Percentiles rank a stretch among this genome's conserved stretches.
Conservation (phyloP, 2,113 vertebrate species). For the Hemichromis elongatus region DNA sequence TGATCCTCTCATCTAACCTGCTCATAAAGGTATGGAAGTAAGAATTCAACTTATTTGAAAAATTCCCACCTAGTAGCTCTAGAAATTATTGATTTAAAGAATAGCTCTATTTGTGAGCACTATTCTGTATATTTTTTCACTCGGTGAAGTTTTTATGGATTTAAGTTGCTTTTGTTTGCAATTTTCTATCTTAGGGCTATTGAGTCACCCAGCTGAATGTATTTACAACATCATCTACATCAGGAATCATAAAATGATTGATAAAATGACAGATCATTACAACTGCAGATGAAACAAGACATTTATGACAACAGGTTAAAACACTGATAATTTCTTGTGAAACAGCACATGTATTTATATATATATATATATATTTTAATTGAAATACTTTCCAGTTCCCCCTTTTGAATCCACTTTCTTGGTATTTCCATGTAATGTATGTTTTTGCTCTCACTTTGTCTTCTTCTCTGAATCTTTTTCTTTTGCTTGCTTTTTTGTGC, state of each 20-base stretch:
- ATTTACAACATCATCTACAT: neutral
- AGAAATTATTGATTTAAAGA: neutral
- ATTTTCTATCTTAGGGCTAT: neutral
- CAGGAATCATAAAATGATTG: neutral
- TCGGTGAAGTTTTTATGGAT: neutral
- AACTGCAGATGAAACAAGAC: neutral
- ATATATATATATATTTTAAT: too few relatives aligned
- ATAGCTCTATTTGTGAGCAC: neutral
- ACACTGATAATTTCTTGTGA: neutral
- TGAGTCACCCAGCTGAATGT: neutral
- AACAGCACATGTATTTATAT: neutral
- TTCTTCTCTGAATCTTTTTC: constrained; percentile 49
- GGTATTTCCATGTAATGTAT: neutral
- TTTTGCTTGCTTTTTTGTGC: neutral
- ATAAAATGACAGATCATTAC: neutral
- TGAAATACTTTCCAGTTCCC: neutral
- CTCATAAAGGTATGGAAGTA: neutral
- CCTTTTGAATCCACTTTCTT: neutral
- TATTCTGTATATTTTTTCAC: neutral
- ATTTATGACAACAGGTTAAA: neutral
- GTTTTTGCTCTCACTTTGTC: constrained; percentile 20
- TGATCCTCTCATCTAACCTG: neutral
- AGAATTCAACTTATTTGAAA: neutral
- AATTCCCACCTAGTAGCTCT: neutral
- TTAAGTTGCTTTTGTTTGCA: neutral